phyloP scores from a whole-genome alignment of 2,113 vertebrate genomes.

The Eolophus roseicapilla region DNA sequence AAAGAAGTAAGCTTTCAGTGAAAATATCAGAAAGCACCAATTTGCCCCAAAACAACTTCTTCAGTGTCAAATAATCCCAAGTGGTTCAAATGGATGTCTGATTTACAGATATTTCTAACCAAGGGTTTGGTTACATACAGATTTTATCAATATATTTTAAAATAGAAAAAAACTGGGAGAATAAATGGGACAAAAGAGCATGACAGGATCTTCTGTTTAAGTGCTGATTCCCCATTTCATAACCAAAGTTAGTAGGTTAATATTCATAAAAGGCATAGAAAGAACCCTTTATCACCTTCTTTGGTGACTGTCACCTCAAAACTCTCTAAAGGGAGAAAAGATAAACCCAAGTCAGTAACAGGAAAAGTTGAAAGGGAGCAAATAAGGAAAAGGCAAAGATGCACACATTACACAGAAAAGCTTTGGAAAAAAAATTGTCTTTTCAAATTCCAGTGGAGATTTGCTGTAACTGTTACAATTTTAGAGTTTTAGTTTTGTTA shows the following conservation, averaged over 20 bases:
- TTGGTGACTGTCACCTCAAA: conserved; percentile 99
- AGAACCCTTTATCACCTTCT: conserved; percentile 99
- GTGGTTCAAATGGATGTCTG: conserved; percentile 93
- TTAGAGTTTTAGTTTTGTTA: background rate
- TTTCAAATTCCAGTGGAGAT: background rate
- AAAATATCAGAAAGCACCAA: background rate
- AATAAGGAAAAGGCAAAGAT: conserved; percentile 71
- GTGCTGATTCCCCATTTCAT: conserved; percentile 91
- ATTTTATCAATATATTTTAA: conserved; percentile 83
- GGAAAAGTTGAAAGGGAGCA: conserved; percentile 73
- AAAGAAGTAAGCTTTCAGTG: background rate
- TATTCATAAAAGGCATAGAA: conserved; percentile 88
- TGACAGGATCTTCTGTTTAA: conserved; percentile 86
- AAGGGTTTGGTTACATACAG: conserved; percentile 77
- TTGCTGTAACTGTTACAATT: background rate
- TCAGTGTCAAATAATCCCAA: background rate
- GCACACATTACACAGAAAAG: conserved; percentile 65
- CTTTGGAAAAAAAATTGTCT: background rate
- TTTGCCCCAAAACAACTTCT: background rate
- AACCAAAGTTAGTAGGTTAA: conserved; percentile 97
- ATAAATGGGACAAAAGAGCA: conserved; percentile 81
- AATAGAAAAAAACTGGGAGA: conserved; percentile 74
- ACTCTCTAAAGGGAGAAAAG: conserved; percentile 99
- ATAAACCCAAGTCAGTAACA: conserved; percentile 95
- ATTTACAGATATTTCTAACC: conserved; percentile 97